Conservation (phyloP, 2,113 vertebrate genomes). For the Rhinogobius similis region DNA sequence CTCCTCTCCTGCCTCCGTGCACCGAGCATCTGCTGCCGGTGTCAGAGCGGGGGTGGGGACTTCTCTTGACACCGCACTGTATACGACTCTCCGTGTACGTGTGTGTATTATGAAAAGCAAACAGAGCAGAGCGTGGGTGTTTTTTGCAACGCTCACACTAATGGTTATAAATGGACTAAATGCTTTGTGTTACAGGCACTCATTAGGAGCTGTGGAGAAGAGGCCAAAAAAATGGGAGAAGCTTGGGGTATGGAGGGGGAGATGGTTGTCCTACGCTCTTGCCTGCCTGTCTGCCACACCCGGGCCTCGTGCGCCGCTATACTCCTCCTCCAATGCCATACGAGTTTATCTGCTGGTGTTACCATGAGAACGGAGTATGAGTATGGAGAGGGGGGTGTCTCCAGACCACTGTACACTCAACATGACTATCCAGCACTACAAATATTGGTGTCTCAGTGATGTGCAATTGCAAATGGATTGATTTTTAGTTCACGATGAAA, state of each 20-base stretch:
- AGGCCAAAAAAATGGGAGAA: neutral
- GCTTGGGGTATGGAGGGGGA: neutral
- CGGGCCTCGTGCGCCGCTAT: slow-evolving; percentile 37
- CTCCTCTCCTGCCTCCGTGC: slow-evolving; percentile 35
- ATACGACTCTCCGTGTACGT: slow-evolving; percentile 27
- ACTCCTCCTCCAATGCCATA: slow-evolving; percentile 62
- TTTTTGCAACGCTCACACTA: slow-evolving; percentile 57
- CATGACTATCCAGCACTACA: neutral
- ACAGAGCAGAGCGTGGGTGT: slow-evolving; percentile 57
- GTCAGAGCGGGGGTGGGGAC: slow-evolving; percentile 67
- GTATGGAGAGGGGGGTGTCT: slow-evolving; percentile 58
- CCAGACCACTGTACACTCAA: slow-evolving; percentile 45
- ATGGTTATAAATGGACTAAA: slow-evolving; percentile 55
- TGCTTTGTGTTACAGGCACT: slow-evolving; percentile 33
- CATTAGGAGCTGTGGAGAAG: slow-evolving; percentile 27
- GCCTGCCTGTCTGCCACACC: slow-evolving; percentile 69
- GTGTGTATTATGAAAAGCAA: slow-evolving; percentile 55
- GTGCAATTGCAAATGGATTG: neutral
- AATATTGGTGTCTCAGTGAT: neutral
- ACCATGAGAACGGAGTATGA: slow-evolving; percentile 79
- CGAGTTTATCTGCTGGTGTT: slow-evolving; percentile 74
- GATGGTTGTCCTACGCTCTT: slow-evolving; percentile 34
- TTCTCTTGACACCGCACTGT: slow-evolving; percentile 51
- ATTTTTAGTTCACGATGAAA: neutral
- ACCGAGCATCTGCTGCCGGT: slow-evolving; percentile 61